Evolutionary conservation across 1,140 invertebrate genomes (phyloP).

Genomic region (Drosophila pallidifrons): DNA sequence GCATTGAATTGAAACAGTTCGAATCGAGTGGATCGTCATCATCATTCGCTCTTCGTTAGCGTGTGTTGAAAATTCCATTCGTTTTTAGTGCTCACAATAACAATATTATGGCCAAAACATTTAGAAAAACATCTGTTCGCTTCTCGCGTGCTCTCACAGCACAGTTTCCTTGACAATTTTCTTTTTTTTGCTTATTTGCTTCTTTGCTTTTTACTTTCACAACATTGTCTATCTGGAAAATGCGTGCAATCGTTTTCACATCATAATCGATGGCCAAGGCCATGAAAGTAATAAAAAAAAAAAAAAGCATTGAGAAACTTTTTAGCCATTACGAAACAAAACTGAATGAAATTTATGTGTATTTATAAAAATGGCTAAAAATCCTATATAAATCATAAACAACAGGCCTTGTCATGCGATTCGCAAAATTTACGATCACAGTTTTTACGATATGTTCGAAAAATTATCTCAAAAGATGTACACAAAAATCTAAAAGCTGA

Average conservation of each 20-base stretch:
- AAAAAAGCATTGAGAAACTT: conserved; percentile 46
- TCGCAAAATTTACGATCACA: conserved; percentile 57
- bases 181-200: neutral
- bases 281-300: conserved; percentile 16
- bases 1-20: neutral
- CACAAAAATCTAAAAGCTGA: conserved; percentile 31
- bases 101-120: conserved; percentile 57
- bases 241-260: conserved; percentile 19
- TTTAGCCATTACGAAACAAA: conserved; percentile 32
- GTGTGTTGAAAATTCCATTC: conserved; percentile 52
- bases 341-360: conserved; percentile 36
- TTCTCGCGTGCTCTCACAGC: conserved; percentile 28
- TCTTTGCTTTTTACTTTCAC: neutral
- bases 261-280: conserved; percentile 61
- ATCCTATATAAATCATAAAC: conserved; percentile 64
- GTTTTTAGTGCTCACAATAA: conserved; percentile 47
- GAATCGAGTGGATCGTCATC: conserved; percentile 34
- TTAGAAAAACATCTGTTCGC: conserved; percentile 61
- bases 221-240: conserved; percentile 53
- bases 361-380: conserved; percentile 39
- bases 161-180: conserved; percentile 67
- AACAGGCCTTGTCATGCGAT: conserved; percentile 49
- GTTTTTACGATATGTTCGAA: conserved; percentile 57
- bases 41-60: conserved; percentile 26
- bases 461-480: conserved; percentile 41